These are phyloP conservation scores for Leptinotarsa haldemani DNA, from an alignment of 2,888 invertebrate genomes.

Conservation along the genomic window DNA sequence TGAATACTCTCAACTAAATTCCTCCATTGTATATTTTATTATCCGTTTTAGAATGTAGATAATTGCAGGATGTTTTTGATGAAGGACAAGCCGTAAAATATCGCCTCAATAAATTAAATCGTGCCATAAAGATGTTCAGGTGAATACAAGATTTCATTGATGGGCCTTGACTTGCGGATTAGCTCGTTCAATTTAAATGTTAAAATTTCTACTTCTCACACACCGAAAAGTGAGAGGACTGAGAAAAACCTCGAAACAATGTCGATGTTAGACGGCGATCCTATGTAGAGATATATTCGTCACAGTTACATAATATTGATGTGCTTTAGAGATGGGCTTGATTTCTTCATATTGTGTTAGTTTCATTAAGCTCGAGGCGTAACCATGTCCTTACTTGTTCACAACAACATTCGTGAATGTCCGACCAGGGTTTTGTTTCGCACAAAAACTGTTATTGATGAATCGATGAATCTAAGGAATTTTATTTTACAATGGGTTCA, in stretches of 20 bases:
- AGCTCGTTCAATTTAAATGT: conserved; percentile 8
- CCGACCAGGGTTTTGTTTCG: not conserved
- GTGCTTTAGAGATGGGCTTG: not conserved
- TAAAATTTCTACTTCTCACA: conserved; percentile 20
- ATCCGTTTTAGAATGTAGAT: conserved; percentile 5
- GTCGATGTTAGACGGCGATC: conserved; percentile 8
- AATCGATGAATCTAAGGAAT: not conserved
- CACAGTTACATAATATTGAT: conserved; percentile 2
- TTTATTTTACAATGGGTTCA: not conserved
- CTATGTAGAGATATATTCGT: not conserved
- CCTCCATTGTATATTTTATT: conserved; percentile 19
- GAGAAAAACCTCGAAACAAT: conserved; percentile 18
- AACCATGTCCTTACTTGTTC: not conserved
- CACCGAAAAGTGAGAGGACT: conserved; percentile 9
- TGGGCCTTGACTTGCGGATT: conserved; percentile 17
- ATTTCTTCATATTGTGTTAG: conserved; percentile 6
- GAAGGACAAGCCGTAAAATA: conserved; percentile 16
- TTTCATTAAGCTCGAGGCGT: not conserved
- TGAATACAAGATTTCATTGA: conserved; percentile 3
- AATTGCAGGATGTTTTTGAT: conserved; percentile 9
- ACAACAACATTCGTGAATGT: not conserved
- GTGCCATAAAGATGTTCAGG: conserved; percentile 15
- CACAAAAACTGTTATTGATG: not conserved
- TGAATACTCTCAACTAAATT: not conserved
- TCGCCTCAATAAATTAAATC: conserved; percentile 18